Percentiles rank a stretch among this genome's conserved stretches.
Conservation (phyloP, 2,113 vertebrate species). For the Origma solitaria region DNA sequence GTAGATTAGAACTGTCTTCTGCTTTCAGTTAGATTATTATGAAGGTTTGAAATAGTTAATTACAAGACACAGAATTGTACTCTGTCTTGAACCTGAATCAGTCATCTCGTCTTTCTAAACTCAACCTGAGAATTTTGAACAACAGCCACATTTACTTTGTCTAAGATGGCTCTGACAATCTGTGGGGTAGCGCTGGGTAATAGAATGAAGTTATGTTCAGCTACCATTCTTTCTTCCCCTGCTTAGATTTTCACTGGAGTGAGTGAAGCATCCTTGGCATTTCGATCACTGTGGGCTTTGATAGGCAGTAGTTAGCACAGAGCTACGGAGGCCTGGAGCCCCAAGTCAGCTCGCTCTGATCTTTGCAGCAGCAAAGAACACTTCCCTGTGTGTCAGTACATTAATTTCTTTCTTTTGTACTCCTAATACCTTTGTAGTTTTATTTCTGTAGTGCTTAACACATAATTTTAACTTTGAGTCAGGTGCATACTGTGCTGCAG, state of each 20-base stretch:
- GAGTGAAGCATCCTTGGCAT: neutral
- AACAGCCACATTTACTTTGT: neutral
- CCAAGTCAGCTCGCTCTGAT: neutral
- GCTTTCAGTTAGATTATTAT: neutral
- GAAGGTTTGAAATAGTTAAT: neutral
- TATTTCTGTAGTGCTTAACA: neutral
- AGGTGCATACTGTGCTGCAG: neutral
- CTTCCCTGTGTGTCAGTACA: fast-evolving
- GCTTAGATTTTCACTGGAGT: neutral
- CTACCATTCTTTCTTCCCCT: neutral
- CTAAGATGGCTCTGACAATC: neutral
- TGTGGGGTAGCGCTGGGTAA: neutral
- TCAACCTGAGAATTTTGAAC: neutral
- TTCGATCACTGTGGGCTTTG: neutral
- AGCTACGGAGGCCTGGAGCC: neutral
- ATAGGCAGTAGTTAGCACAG: neutral
- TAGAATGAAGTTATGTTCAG: neutral
- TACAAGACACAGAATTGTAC: neutral
- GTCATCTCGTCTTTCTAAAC: neutral
- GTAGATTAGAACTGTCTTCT: neutral
- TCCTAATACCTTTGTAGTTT: neutral
- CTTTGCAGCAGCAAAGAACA: neutral
- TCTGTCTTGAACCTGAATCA: neutral
- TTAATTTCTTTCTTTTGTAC: neutral
- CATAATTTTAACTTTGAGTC: neutral